A percentile compares a stretch with the other conserved stretches of the same genome.
phyloP scores from a whole-genome alignment of 2,113 vertebrate species.

The Rafetus swinhoei region DNA sequence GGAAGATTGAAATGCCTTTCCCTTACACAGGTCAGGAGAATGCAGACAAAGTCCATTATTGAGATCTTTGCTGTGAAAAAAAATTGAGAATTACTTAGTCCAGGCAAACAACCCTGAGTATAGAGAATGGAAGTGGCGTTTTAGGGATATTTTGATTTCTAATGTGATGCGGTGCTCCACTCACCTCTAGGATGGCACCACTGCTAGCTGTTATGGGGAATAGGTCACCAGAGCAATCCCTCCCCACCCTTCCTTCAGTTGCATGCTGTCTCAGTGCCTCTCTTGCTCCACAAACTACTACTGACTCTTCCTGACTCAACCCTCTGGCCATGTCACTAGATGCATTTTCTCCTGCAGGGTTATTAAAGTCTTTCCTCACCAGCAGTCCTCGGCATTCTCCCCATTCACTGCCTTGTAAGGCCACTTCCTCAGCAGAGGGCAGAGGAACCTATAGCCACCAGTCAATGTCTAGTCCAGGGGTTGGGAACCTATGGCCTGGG shows the following conservation, averaged over 20 bases:
- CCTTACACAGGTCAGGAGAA: not conserved
- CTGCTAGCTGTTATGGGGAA: not conserved
- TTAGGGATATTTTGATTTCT: not conserved
- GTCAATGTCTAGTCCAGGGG: not conserved
- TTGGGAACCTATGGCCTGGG: too few relatives aligned
- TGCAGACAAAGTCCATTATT: constrained; percentile 12
- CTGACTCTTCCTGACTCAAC: not conserved
- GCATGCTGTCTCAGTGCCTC: fast-evolving
- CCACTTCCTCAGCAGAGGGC: not conserved
- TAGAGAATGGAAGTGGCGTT: not conserved
- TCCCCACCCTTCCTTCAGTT: not conserved
- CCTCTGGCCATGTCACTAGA: not conserved
- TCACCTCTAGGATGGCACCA: not conserved
- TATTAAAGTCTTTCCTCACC: not conserved
- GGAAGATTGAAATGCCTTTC: not conserved
- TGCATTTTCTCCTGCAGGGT: not conserved
- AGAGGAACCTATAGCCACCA: not conserved
- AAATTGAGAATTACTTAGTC: not conserved
- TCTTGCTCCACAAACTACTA: not conserved
- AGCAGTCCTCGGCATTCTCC: not conserved
- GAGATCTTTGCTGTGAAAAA: not conserved
- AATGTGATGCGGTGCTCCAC: not conserved
- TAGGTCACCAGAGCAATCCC: not conserved
- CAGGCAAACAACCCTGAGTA: not conserved
- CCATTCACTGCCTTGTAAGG: not conserved